Evolutionary conservation across 2,797 vertebrate genomes (phyloP).

Genomic region (Spheniscus humboldti): DNA sequence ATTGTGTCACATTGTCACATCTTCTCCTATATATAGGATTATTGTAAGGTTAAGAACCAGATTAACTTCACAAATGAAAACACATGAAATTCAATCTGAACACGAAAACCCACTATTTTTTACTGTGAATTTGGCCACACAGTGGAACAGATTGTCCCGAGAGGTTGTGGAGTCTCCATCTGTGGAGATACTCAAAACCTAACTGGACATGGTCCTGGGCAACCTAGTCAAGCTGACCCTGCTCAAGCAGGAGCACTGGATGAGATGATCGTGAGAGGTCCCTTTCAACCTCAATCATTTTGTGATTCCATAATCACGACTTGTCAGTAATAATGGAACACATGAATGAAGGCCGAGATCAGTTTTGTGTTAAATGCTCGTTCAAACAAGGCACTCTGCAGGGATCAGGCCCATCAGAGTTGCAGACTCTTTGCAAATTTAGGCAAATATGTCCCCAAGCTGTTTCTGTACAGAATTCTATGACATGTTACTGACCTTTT

Average conservation of each 20-base stretch:
- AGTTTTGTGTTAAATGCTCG: background rate
- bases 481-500: constrained; percentile 61
- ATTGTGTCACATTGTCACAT: background rate
- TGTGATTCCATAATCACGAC: background rate
- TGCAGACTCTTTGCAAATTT: background rate
- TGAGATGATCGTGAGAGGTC: background rate
- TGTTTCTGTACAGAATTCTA: background rate
- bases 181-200: background rate
- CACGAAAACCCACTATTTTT: background rate
- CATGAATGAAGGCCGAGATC: background rate
- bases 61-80: background rate
- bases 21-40: background rate
- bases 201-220: no score
- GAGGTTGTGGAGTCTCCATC: background rate
- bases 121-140: background rate
- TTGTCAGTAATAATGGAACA: background rate
- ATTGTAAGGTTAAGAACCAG: background rate
- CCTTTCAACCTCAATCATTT: background rate
- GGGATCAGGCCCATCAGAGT: background rate
- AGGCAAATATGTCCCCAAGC: background rate
- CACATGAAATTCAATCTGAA: background rate
- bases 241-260: background rate
- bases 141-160: background rate
- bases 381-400: background rate
- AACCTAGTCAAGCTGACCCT: background rate